Percentiles rank a stretch among this genome's conserved stretches.
Conservation (phyloP, 2,113 vertebrate genomes). For the Phalacrocorax pelagicus region DNA sequence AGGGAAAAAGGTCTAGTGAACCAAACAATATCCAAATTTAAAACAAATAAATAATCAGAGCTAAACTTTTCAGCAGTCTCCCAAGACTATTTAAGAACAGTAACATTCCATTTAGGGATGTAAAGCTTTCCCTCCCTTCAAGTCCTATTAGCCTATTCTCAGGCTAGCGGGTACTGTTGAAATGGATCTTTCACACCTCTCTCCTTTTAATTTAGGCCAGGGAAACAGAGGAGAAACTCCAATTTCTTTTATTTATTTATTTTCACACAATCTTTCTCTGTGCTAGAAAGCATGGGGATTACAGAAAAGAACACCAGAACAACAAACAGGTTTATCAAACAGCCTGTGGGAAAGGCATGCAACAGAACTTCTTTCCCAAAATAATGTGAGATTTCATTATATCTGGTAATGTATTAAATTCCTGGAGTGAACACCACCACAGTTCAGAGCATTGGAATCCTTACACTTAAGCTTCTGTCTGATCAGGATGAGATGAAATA, state of each 20-base stretch:
- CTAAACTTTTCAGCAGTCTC: background rate
- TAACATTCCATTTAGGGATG: background rate
- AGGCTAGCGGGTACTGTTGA: background rate
- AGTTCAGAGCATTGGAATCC: background rate
- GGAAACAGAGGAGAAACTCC: background rate
- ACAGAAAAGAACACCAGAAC: background rate
- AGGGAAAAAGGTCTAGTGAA: background rate
- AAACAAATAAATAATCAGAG: background rate
- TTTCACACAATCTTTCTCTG: background rate
- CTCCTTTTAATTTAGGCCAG: background rate
- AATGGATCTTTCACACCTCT: background rate
- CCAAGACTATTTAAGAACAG: background rate
- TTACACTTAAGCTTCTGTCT: background rate
- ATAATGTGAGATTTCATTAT: background rate
- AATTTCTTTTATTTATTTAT: background rate
- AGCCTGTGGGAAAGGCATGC: background rate
- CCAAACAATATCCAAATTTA: background rate
- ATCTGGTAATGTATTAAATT: background rate
- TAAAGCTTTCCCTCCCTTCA: background rate
- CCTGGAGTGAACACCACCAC: background rate
- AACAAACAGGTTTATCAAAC: background rate
- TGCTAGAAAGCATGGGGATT: background rate
- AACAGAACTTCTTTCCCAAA: background rate
- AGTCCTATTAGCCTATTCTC: background rate
- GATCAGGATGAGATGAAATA: background rate